Base-by-base conservation (phyloP, 2,113 vertebrate species). In the Noctilio leporinus region DNA sequence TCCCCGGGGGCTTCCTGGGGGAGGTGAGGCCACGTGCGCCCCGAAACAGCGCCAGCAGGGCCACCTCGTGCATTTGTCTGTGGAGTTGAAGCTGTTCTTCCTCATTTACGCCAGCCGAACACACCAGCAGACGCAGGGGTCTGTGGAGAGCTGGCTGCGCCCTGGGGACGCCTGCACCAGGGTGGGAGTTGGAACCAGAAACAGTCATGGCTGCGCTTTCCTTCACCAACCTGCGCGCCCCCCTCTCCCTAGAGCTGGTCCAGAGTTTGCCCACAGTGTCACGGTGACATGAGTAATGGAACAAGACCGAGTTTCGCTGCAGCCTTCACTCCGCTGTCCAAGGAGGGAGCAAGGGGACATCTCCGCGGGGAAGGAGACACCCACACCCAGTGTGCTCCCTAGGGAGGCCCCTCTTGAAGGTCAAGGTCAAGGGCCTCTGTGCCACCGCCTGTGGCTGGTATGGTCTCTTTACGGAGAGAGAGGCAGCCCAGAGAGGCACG, bases 271-370 rank as follows among this genome's bases (percentile, higher is more conserved):
- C 26, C 64, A 16, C 30, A 11, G 84, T 16, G 15, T 22, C 72
- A 11, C 15, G 22, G 22, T 15, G 35, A 28, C 16, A 10, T 3
- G 33, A 9, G 19, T 28, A 16, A 28, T 16, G 33, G 4, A 30
- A 17, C 19, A 10, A 55, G n/a, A 4, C 3, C 0, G 0, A 12
- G 26, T 17, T 67, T 88, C 55, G 0, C 0, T 35, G n/a, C 1
- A 11, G 28, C 53, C 35, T 87, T 45, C 73, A 17, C 51, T 33
- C 40, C 28, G 67, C 38, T 30, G 26, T 26, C 20, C 38, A 53
- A 83, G 55, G 77, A 77, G 64, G 73, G 67, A 62, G 24, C 30
- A 8, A 43, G 43, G 24, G n/a, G 20, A 3, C 10, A 1, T 33
- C 62, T 35, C 22, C 0, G 6, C 20, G 1, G 28, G n/a, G 43